Evolutionary conservation across 2,113 vertebrate genomes (phyloP).

Genomic region (Cavia porcellus): DNA sequence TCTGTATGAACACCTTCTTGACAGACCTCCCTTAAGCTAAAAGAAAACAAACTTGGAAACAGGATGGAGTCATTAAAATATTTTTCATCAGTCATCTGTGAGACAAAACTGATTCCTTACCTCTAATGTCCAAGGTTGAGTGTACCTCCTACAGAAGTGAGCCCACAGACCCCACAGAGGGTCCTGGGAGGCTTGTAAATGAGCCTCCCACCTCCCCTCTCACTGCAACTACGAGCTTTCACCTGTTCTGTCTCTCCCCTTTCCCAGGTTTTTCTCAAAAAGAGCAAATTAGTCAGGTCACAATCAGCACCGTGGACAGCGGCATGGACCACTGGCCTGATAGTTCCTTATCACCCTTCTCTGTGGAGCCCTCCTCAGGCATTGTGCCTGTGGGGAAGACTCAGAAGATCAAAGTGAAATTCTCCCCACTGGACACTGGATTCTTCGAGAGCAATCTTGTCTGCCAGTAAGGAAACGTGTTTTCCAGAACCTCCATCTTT

Average conservation of each 20-base stretch:
- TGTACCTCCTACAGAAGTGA: not conserved
- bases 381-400: conserved; percentile 84
- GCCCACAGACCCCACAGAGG: not conserved
- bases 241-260: not conserved
- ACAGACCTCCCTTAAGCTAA: not conserved
- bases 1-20: not conserved
- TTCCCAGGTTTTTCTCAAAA: conserved; percentile 30
- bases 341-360: conserved; percentile 82
- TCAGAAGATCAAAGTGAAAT: conserved; percentile 89
- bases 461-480: conserved; percentile 91
- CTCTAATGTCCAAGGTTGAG: not conserved
- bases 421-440: conserved; percentile 89
- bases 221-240: not conserved
- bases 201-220: not conserved
- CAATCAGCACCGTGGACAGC: conserved; percentile 74
- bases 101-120: not conserved
- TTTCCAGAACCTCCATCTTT: not conserved
- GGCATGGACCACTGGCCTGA: conserved; percentile 41
- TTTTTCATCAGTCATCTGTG: not conserved
- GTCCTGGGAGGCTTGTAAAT: not conserved
- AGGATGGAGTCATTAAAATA: not conserved
- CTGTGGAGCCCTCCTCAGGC: conserved; percentile 89
- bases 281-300: conserved; percentile 67
- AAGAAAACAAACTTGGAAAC: conserved; percentile 44
- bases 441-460: conserved; percentile 88